Evolutionary conservation across 2,113 vertebrate species (phyloP).

Genomic region (Pollachius pollachius): DNA sequence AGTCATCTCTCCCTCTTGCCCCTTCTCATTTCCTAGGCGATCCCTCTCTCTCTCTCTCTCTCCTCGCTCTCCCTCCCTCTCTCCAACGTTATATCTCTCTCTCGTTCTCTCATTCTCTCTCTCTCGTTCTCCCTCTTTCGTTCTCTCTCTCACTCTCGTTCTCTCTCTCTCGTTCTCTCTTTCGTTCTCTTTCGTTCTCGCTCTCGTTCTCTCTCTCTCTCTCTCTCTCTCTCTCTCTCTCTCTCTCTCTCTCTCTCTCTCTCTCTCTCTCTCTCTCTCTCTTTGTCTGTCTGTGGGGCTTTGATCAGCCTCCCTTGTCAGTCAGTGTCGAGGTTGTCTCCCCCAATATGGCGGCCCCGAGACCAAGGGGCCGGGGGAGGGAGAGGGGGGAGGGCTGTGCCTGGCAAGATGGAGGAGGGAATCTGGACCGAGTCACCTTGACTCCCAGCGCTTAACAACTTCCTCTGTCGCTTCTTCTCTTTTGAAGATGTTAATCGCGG

Average conservation of each 20-base stretch:
- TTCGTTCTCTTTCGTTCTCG: neutral
- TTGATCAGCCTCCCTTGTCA: constrained; percentile 57
- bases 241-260: constrained; percentile 1
- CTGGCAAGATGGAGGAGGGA: neutral
- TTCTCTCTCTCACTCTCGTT: neutral
- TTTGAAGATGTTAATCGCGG: constrained; percentile 46
- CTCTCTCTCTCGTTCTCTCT: neutral
- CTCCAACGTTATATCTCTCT: constrained; percentile 4
- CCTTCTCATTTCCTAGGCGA: neutral
- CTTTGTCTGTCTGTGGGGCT: constrained; percentile 6
- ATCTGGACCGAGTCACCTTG: constrained; percentile 60
- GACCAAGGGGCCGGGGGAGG: constrained; percentile 47
- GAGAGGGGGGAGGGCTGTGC: constrained; percentile 47
- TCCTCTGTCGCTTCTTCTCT: constrained; percentile 29
- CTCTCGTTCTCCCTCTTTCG: neutral
- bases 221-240: neutral
- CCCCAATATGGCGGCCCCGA: constrained; percentile 54
- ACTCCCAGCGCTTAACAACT: constrained; percentile 41
- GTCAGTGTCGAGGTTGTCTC: constrained; percentile 36
- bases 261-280: neutral
- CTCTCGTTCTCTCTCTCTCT: neutral
- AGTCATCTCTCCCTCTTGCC: too few species aligned
- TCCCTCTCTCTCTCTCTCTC: neutral
- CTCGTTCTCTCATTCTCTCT: neutral
- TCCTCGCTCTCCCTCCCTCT: neutral